Conservation (phyloP, 2,113 vertebrate genomes). For the Melozone crissalis region DNA sequence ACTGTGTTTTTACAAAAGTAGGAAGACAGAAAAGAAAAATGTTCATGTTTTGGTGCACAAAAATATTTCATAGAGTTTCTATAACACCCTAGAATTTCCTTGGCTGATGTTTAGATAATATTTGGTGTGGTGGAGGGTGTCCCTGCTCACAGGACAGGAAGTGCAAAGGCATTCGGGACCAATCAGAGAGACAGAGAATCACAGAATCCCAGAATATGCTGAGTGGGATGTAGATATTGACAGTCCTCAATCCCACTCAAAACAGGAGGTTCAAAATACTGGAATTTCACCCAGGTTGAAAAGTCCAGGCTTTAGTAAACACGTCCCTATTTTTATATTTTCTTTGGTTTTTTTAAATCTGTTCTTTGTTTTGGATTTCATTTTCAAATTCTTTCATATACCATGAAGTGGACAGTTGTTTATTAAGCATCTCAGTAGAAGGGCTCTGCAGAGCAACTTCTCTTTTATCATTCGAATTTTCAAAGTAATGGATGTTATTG, state of each 20-base stretch:
- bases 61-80: background rate
- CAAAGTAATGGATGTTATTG: background rate
- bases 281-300: background rate
- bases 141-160: rapidly evolving
- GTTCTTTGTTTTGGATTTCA: background rate
- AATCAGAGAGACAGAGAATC: background rate
- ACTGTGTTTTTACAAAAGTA: background rate
- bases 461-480: background rate
- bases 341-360: background rate
- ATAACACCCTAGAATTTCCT: background rate
- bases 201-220: background rate
- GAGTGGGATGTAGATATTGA: background rate
- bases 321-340: background rate
- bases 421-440: background rate
- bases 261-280: background rate
- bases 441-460: background rate
- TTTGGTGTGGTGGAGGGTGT: rapidly evolving
- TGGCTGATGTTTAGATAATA: background rate
- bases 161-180: rapidly evolving
- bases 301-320: background rate
- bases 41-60: background rate
- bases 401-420: background rate
- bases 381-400: background rate
- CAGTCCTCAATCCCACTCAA: background rate
- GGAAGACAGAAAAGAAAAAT: background rate